A percentile compares a stretch with the other conserved stretches of the same genome.
Evolutionary conservation across 2,113 vertebrate species (phyloP).

Genomic region (Atractosteus spatula): DNA sequence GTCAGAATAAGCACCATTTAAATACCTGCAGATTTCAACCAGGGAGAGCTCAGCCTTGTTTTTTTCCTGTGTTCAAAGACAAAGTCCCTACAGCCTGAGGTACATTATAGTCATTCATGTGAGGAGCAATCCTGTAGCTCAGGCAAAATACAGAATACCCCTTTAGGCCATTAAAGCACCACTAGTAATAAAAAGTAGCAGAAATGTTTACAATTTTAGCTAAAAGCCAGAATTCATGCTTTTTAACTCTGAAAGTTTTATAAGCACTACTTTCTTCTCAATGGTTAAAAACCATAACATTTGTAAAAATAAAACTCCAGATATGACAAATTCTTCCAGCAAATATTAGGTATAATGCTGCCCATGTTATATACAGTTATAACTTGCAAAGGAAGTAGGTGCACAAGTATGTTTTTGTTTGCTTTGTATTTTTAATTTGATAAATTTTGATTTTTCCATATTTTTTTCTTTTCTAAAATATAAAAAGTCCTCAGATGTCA

Average conservation of each 20-base stretch:
- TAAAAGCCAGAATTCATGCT: not conserved
- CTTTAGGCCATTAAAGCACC: slow-evolving; percentile 8
- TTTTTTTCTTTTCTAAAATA: too few species aligned
- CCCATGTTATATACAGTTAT: too few species aligned
- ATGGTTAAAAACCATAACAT: too few species aligned
- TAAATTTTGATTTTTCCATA: too few species aligned
- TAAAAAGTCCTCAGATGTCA: too few species aligned
- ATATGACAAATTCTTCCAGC: too few species aligned
- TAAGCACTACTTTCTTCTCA: too few species aligned
- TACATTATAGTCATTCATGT: not conserved
- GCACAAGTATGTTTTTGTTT: too few species aligned
- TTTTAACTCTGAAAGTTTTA: not conserved
- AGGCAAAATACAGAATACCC: not conserved
- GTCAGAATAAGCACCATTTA: slow-evolving; percentile 12
- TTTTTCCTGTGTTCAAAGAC: not conserved
- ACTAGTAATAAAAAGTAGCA: not conserved
- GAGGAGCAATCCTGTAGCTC: not conserved
- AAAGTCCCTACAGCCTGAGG: not conserved
- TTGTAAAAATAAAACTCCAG: too few species aligned
- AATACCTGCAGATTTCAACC: slow-evolving; percentile 5
- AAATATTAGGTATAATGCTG: too few species aligned
- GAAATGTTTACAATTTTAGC: not conserved
- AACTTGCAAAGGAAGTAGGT: too few species aligned
- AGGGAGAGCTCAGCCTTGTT: not conserved
- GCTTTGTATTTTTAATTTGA: too few species aligned